phyloP scores from a whole-genome alignment of 1,140 invertebrate genomes.

The Scaptodrosophila lebanonensis region DNA sequence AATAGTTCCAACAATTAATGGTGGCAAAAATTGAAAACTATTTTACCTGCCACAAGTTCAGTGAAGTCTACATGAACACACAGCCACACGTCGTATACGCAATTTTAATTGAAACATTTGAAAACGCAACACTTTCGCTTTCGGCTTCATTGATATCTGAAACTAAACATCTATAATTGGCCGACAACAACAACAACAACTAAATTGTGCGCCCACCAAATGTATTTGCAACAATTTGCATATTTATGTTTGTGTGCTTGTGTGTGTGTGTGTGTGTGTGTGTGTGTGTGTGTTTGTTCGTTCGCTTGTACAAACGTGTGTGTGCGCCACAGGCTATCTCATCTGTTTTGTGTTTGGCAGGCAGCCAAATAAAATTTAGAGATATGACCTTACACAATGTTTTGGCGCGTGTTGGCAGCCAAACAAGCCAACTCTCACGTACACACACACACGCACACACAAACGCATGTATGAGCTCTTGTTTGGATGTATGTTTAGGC shows the following conservation, averaged over 20 bases:
- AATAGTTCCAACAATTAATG: no score
- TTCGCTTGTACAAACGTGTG: neutral
- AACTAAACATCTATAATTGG: conserved; percentile 68
- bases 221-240: conserved; percentile 45
- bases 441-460: neutral
- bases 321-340: conserved; percentile 38
- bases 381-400: conserved; percentile 65
- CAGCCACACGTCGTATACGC: conserved; percentile 44
- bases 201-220: conserved; percentile 9
- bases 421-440: neutral
- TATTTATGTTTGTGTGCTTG: neutral
- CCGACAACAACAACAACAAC: conserved; percentile 25
- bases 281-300: conserved; percentile 21
- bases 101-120: conserved; percentile 60
- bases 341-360: conserved; percentile 63
- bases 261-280: conserved; percentile 9
- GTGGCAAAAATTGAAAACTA: conserved; percentile 45
- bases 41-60: conserved; percentile 47
- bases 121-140: conserved; percentile 65
- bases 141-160: conserved; percentile 69
- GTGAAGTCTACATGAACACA: conserved; percentile 27
- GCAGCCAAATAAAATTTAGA: conserved; percentile 70
- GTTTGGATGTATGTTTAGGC: no score
- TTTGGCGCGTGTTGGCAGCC: conserved; percentile 26
- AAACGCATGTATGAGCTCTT: no score